Percentiles rank a stretch among this genome's conserved stretches.
Conservation (phyloP, 2,113 vertebrate genomes). For the Cyanoramphus novaezelandiae region DNA sequence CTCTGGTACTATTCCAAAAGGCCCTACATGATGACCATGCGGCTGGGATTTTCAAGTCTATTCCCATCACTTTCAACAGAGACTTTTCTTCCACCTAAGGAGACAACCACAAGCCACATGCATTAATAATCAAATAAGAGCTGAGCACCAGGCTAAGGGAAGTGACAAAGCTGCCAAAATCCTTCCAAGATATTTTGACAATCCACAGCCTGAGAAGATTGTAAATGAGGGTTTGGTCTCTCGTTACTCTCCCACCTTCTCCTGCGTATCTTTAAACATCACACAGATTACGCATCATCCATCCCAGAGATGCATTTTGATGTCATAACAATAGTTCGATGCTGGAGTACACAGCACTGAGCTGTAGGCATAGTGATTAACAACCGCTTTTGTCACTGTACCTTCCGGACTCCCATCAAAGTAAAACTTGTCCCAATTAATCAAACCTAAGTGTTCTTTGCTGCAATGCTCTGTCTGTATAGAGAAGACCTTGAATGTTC, state of each 20-base stretch:
- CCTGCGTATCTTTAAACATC: constrained; percentile 44
- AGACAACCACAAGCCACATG: not conserved
- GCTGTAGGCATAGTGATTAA: constrained; percentile 32
- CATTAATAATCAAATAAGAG: constrained; percentile 68
- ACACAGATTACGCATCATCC: constrained; percentile 10
- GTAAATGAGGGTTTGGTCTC: constrained; percentile 56
- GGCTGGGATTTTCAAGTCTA: not conserved
- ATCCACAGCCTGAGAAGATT: constrained; percentile 52
- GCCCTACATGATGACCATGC: not conserved
- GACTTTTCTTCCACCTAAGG: constrained; percentile 10
- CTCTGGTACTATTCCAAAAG: not conserved
- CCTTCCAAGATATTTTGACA: constrained; percentile 60
- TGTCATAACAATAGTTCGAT: constrained; percentile 32
- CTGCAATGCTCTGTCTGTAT: not conserved
- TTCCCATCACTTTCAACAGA: constrained; percentile 32
- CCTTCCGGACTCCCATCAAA: constrained; percentile 13
- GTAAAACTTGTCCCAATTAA: constrained; percentile 64
- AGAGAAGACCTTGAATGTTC: constrained; percentile 11
- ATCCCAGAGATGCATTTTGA: constrained; percentile 48
- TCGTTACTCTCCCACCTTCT: constrained; percentile 27
- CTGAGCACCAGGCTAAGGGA: constrained; percentile 45
- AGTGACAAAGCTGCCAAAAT: constrained; percentile 64
- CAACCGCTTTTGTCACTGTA: constrained; percentile 2
- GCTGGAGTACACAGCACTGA: not conserved
- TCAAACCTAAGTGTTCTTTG: constrained; percentile 56